Evolutionary conservation across 2,113 vertebrate species (phyloP), one percentile per base, ranked within the genome.

Genomic region (Megaleporinus macrocephalus): DNA sequence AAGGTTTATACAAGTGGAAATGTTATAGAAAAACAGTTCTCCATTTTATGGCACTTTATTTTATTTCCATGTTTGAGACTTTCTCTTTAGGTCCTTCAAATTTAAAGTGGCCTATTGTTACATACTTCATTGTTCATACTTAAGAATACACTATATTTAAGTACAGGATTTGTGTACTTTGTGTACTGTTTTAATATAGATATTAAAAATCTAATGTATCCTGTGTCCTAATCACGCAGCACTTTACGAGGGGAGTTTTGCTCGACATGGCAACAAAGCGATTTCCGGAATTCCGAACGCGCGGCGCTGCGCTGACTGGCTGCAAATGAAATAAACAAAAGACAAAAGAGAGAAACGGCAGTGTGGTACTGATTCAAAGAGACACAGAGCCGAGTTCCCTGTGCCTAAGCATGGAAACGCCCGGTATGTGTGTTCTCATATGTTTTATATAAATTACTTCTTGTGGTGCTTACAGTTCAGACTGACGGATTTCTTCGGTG

Each of bases 311-410:
- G 83, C 88, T 61, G 57, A 30, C 85, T 87, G 83, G 89, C 82
- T 85, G 88, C 80, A 90, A 88, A 86, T 85, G 88, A 91, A 74
- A 90, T 90, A 91, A 93, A 95, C 93, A 93, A n/a, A 93, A 94
- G 92, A 90, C 71, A 71, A 88, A 83, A 82, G 69, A 73, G 49
- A 36, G 80, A 91, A 86, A 89, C 66, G 53, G n/a, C 57, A 65
- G 59, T 72, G 85, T 80, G 83, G 65, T 72, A 80, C 73, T 85
- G 81, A 59, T 87, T 76, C 71, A 44, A 70, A 80, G 74, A 71
- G 81, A 27, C 69, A 79, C 36, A 41, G 24, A 36, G 29, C 47
- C 41, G 9, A 51, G 71, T 70, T 80, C 36, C 59, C 68, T 85
- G 71, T 29, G n/a, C 63, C 55, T 13, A 83, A 91, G 86, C 79